A percentile compares a stretch with the other conserved stretches of the same genome.
These are phyloP conservation scores for Drosophila phalerata DNA, from an alignment of 2,888 invertebrate species.

Conservation along the genomic window DNA sequence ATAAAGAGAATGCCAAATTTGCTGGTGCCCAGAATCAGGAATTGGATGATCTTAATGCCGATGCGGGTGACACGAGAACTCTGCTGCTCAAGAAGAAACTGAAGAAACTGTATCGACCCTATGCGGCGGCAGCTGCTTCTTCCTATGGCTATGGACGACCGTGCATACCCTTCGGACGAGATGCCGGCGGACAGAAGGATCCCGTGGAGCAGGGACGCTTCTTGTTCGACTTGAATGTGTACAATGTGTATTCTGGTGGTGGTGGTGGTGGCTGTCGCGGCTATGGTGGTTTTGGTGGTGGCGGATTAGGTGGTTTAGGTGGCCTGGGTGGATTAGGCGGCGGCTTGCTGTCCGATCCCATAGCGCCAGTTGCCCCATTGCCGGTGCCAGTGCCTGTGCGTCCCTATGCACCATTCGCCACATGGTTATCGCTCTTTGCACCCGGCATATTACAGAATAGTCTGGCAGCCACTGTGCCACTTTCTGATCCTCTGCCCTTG, in stretches of 20 bases:
- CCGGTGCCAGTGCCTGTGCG: slow-evolving; percentile 67
- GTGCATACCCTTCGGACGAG: slow-evolving; percentile 73
- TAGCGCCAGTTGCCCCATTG: slow-evolving; percentile 44
- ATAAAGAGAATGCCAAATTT: slow-evolving; percentile 83
- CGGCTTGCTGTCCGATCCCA: slow-evolving; percentile 73
- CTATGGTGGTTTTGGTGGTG: slow-evolving; percentile 49
- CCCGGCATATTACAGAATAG: slow-evolving; percentile 81
- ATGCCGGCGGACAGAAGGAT: slow-evolving; percentile 60
- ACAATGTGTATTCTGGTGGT: slow-evolving; percentile 74
- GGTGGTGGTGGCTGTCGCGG: slow-evolving; percentile 59
- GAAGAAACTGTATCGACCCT: slow-evolving; percentile 49
- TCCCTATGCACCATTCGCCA: slow-evolving; percentile 71
- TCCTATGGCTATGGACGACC: slow-evolving; percentile 63
- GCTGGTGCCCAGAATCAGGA: slow-evolving; percentile 82
- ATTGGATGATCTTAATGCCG: slow-evolving; percentile 58
- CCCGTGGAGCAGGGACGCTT: slow-evolving; percentile 82
- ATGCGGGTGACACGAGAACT: slow-evolving; percentile 59
- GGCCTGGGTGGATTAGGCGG: slow-evolving; percentile 49
- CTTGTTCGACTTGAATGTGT: slow-evolving; percentile 84
- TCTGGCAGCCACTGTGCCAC: slow-evolving; percentile 63
- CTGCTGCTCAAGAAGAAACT: slow-evolving; percentile 69
- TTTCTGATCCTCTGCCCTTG: slow-evolving; percentile 40
- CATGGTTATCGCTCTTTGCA: slow-evolving; percentile 79
- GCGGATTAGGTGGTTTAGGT: slow-evolving; percentile 43
- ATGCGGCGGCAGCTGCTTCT: slow-evolving; percentile 44